Evolutionary conservation across 1,140 invertebrate species (phyloP), one percentile per base, ranked within the genome.

Genomic region (Helicoverpa armigera): DNA sequence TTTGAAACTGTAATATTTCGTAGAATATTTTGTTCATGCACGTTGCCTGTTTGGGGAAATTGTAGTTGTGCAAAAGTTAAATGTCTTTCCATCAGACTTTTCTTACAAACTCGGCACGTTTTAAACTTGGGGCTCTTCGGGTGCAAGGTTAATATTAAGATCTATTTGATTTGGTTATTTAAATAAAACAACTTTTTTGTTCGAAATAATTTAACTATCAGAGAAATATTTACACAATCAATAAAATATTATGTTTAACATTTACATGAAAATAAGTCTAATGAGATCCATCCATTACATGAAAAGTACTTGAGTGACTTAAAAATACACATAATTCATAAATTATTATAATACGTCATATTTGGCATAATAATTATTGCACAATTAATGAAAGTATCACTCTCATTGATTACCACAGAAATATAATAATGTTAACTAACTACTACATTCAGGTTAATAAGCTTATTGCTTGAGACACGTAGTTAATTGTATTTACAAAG

Each of bases 401-500:
- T 77, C 80, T 81, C 53, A 61, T 35, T 13, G 51, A 48, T 50
- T 72, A 80, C 70, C 63, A 81, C 60, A 56, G 23, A 79, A 67
- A 16, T 69, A 54, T 50, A 10, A 50, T 63, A 43, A 16, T 65
- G n/a, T 43, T 65, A 48, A 50, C 48, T 63, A 63, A 43, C 29
- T 77, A 69, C 74, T 70, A 74, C 67, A 78, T 74, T 54, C 29
- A 76, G 60, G 60, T 60, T 83, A 50, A 60, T 14, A 81, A 87
- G 60, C 83, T 92, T 94, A 94, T 94, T 94, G 93, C 93, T 94
- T 94, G 84, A 80, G 82, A 93, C 93, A 94, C 92, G 93, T 93
- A 87, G 84, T 81, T 48, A 67, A 70, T 31, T 70, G 2, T 85
- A 83, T 85, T 82, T 85, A 85, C 82, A 86, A 56, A 14, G 31